phyloP scores from a whole-genome alignment of 2,888 invertebrate genomes.

The Chaitophorus viminalis region DNA sequence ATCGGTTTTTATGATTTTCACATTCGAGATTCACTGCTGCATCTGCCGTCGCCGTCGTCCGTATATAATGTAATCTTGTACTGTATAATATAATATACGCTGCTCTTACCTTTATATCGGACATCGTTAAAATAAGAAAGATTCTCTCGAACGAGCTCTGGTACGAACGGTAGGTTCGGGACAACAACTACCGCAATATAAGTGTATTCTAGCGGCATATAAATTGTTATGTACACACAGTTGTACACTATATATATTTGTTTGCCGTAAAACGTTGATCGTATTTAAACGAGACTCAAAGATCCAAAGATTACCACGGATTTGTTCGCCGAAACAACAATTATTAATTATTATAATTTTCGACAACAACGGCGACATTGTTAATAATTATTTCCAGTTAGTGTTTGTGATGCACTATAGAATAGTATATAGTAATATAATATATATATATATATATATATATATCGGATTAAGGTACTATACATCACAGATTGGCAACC shows the following conservation, averaged over 20 bases:
- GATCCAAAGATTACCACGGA: neutral
- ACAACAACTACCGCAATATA: neutral
- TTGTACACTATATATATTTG: no score
- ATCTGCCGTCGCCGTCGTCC: neutral
- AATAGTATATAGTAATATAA: no score
- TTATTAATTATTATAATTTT: no score
- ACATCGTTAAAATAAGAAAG: neutral
- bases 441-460: no score
- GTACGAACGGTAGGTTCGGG: neutral
- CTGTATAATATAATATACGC: neutral
- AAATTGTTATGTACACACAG: no score
- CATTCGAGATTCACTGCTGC: neutral
- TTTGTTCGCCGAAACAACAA: neutral
- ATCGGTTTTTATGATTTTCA: slow-evolving; percentile 27
- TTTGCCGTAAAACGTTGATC: neutral
- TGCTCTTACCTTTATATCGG: neutral
- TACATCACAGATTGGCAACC: no score
- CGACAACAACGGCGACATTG: no score
- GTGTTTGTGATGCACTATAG: no score
- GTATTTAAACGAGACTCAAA: neutral
- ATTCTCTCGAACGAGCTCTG: neutral
- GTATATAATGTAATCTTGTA: no score
- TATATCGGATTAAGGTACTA: no score
- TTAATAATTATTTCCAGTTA: no score
- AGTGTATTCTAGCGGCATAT: no score